Evolutionary conservation across 2,888 invertebrate species (phyloP), one percentile per base, ranked within the genome.

Genomic region (Periphyllus acericola): DNA sequence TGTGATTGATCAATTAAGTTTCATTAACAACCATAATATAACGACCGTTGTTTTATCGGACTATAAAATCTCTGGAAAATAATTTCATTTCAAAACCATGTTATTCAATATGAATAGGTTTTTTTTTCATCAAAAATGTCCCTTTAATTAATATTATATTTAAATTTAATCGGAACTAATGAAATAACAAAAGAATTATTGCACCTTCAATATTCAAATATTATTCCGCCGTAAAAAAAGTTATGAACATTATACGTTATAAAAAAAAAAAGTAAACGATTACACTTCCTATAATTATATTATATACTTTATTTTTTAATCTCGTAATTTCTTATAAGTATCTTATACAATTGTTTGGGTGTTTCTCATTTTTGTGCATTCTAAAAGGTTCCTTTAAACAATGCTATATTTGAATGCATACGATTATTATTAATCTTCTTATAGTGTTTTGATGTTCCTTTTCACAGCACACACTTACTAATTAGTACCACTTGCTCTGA

Each of bases 371-470:
- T 80, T n/a, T n/a, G 6, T 66, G 34, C 34, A 66, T 68, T 66
- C 66, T 34, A 25, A 80, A 40, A 80, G 14, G 55, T 34, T 71
- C 32, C 14, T 29, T 71, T 32, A 79, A 34, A 78, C 55, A 52
- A 55, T 79, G 32, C 32, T 14, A 79, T 5, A 79, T 66, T 68
- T 68, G 40, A 81, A n/a, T 29, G 17, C 71, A 60, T 29, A 82
- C 8, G n/a, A 71, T 52, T 82, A 71, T 52, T 72, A 72, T 34
- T 82, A 82, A 82, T 52, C 82, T 52, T 34, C 82, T 82, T 82
- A 72, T 19, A 52, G 71, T 11, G 52, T 82, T 71, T 52, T 25
- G 25, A n/a, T 71, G n/a, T 82, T 82, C 34, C n/a, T 71, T 52
- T 82, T 55, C 52, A n/a, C 29, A 17, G 52, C 72, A 19, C 21